Evolutionary conservation across 2,888 invertebrate genomes (phyloP).

Genomic region (Hyalella azteca): DNA sequence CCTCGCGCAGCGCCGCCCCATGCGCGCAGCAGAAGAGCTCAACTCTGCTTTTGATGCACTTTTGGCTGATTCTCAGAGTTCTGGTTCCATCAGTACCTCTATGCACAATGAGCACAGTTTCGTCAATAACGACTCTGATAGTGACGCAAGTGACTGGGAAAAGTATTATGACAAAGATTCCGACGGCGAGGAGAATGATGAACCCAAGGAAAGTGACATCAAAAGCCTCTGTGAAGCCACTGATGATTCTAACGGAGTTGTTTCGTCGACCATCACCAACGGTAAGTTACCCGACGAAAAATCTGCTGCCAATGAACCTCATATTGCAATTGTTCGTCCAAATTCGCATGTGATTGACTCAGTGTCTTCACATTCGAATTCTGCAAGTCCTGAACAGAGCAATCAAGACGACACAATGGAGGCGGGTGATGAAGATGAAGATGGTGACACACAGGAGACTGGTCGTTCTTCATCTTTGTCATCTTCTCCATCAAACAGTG

Average conservation of each 20-base stretch:
- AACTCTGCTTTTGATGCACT: conserved; percentile 58
- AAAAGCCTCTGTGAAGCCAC: conserved; percentile 45
- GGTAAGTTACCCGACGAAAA: neutral
- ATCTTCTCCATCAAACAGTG: conserved; percentile 44
- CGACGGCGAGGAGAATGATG: conserved; percentile 43
- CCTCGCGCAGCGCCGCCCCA: conserved; percentile 43
- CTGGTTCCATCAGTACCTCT: conserved; percentile 16
- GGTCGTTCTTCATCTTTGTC: conserved; percentile 23
- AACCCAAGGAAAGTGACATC: conserved; percentile 47
- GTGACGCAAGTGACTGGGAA: conserved; percentile 58
- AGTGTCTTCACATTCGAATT: neutral
- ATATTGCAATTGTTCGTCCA: too few species aligned
- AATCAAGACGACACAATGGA: neutral
- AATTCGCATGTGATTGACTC: neutral
- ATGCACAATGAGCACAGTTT: conserved; percentile 18
- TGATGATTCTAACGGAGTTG: conserved; percentile 2
- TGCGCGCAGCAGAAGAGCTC: conserved; percentile 50
- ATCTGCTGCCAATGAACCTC: neutral
- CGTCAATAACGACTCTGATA: conserved; percentile 54
- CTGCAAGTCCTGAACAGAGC: neutral
- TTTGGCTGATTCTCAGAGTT: conserved; percentile 49
- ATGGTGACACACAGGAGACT: conserved; percentile 17
- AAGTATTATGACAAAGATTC: conserved; percentile 53
- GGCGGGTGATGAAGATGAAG: neutral
- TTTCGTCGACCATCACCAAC: conserved; percentile 11